These are phyloP conservation scores for Lemur catta DNA, from an alignment of 2,797 vertebrate species.

Conservation along the genomic window DNA sequence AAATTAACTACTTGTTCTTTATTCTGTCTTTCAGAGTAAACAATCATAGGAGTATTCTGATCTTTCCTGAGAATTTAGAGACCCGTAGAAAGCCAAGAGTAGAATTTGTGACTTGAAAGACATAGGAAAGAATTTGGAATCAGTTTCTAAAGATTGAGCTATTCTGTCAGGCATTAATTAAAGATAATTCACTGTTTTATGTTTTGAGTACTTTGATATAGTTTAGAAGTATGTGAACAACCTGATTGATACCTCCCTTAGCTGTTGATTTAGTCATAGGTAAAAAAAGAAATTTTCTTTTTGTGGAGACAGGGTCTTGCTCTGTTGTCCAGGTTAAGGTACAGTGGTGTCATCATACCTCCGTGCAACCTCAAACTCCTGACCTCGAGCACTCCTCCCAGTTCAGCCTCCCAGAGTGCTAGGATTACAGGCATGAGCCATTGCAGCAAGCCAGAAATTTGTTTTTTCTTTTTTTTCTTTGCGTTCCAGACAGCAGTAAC, in stretches of 20 bases:
- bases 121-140: neutral
- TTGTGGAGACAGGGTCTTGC: no score
- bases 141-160: neutral
- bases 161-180: neutral
- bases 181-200: slow-evolving; percentile 21
- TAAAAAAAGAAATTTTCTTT: neutral
- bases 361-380: no score
- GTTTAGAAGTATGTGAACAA: slow-evolving; percentile 34
- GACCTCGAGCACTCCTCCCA: no score
- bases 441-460: no score
- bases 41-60: neutral
- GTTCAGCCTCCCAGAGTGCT: no score
- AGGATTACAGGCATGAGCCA: no score
- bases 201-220: neutral
- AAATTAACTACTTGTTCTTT: neutral
- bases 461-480: neutral
- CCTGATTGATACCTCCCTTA: neutral
- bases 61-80: slow-evolving; percentile 21
- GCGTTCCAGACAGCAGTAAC: neutral
- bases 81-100: slow-evolving; percentile 18
- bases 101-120: neutral
- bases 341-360: no score
- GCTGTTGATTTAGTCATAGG: neutral
- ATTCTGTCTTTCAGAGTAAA: slow-evolving; percentile 27
- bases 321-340: no score